Evolutionary conservation across 2,113 vertebrate genomes (phyloP), one percentile per base, ranked within the genome.

Genomic region (Daphoenositta chrysoptera): DNA sequence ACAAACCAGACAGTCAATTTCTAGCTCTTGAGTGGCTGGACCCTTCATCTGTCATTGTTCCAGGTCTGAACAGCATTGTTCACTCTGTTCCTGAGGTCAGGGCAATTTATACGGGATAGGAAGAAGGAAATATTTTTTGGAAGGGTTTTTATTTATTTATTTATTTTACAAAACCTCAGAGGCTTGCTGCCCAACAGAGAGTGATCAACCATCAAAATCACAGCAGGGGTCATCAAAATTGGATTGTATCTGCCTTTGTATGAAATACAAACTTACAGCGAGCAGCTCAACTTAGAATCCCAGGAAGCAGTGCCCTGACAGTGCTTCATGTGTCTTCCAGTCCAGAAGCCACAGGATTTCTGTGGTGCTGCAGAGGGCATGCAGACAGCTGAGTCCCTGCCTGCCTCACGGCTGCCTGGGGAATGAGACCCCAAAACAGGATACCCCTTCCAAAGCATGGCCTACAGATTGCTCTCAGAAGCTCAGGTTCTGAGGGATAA

Each of bases 41-140:
- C 54, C 40, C 79, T 89, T 92, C 68, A 42, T 89, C 92, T 97
- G 94, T 89, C 90, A 86, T 80, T 54, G 93, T 84, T 92, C 92
- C 93, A 94, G 91, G 86, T n/a, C 60, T 93, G 76, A 84, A 47
- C 4, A 48, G 88, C 90, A 96, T 94, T 97, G 96, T 97, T 97
- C 91, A 84, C 66, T 92, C 83, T 95, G 81, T 93, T 94, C 93
- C 96, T 92, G 90, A 96, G 92, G 94, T 95, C 86, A 90, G 83
- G 27, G 40, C 72, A 96, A 95, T 97, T 96, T 96, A 44, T 57
- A 87, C 45, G 45, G 80, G 48, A n/a, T n/a, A 97, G 94, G 93
- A 96, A 96, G 83, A 95, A 92, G 80, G 88, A 96, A 94, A 90
- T 45, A 68, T 66, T 94, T 87, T 3, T 83, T 64, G 48, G 56